Evolutionary conservation across 2,888 invertebrate genomes (phyloP).

Genomic region (Cataglyphis albicans): DNA sequence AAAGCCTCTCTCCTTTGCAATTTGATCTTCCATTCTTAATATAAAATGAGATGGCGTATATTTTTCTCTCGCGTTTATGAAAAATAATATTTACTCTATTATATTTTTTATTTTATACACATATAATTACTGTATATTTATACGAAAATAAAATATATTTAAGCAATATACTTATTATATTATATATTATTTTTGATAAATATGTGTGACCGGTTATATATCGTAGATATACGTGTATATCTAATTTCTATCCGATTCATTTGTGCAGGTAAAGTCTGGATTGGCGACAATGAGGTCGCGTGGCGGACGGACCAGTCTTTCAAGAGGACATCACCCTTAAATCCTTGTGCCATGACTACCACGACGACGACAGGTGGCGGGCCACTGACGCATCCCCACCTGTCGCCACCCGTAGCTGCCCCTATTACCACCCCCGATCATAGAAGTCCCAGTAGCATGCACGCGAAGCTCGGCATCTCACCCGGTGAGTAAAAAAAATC

Average conservation of each 20-base stretch:
- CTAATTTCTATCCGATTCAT: background rate
- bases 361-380: constrained; percentile 80
- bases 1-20: constrained; percentile 65
- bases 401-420: constrained; percentile 83
- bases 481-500: constrained; percentile 78
- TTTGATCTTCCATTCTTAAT: constrained; percentile 63
- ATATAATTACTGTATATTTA: background rate
- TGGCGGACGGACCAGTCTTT: constrained; percentile 84
- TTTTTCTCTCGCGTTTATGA: constrained; percentile 10
- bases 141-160: background rate
- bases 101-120: background rate
- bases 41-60: constrained; percentile 42
- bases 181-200: background rate
- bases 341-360: constrained; percentile 76
- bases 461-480: constrained; percentile 82
- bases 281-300: constrained; percentile 83
- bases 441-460: constrained; percentile 81
- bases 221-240: too few species aligned
- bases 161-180: background rate
- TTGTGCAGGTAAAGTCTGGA: constrained; percentile 83
- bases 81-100: background rate
- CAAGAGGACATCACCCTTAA: constrained; percentile 81
- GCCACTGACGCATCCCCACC: constrained; percentile 81
- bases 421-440: constrained; percentile 83
- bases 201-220: background rate